A percentile compares a stretch with the other conserved stretches of the same genome.
phyloP scores from a whole-genome alignment of 2,113 vertebrate species.

The Rhadina sibilatrix region DNA sequence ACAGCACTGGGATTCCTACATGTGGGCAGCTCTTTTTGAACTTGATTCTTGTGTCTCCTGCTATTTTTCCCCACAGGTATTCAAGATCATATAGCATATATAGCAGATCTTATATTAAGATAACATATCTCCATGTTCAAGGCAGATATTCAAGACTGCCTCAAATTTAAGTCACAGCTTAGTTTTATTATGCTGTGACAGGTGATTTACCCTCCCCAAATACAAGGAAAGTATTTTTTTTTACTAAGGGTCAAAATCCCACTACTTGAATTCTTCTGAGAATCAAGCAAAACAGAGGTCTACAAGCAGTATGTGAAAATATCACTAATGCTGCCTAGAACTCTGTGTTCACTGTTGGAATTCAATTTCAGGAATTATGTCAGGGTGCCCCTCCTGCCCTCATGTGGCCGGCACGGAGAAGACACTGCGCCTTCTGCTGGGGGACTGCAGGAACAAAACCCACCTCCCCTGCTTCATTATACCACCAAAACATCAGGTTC shows the following conservation, averaged over 20 bases:
- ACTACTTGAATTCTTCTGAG: neutral
- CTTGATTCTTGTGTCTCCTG: neutral
- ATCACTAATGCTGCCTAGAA: neutral
- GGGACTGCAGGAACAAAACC: too few relatives aligned
- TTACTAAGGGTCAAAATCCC: neutral
- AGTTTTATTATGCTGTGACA: neutral
- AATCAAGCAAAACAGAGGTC: neutral
- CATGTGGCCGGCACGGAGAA: neutral
- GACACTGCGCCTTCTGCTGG: rapidly evolving
- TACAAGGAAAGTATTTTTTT: neutral
- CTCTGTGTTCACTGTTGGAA: neutral
- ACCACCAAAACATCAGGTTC: neutral
- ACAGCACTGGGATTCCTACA: neutral
- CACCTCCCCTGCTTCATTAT: rapidly evolving
- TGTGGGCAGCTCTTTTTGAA: neutral
- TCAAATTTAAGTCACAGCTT: neutral
- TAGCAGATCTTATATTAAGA: neutral
- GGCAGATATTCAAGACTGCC: neutral
- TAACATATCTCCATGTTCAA: neutral
- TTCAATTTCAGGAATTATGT: neutral
- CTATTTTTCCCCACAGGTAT: neutral
- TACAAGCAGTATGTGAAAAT: neutral
- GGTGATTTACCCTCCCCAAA: neutral
- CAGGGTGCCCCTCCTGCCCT: neutral
- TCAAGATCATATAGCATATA: neutral